These are phyloP conservation scores for Podocnemis expansa DNA, from an alignment of 2,113 vertebrate species.

Conservation along the genomic window DNA sequence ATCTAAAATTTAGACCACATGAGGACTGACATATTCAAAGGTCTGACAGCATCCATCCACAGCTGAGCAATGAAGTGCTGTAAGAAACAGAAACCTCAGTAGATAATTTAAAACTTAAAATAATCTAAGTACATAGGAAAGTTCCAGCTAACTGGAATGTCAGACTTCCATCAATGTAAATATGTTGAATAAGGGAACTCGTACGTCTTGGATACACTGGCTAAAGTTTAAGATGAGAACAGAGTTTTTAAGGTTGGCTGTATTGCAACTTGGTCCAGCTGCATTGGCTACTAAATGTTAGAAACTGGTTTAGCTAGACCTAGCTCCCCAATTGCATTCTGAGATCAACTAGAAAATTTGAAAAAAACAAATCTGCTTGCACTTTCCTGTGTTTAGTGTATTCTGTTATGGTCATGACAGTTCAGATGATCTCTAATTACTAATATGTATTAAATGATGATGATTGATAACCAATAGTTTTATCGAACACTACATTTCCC, in stretches of 20 bases:
- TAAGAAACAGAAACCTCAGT: neutral
- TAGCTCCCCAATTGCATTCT: neutral
- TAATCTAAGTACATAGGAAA: neutral
- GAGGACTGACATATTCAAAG: neutral
- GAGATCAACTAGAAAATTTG: neutral
- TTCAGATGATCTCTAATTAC: neutral
- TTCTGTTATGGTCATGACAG: neutral
- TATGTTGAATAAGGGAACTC: neutral
- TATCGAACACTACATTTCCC: neutral
- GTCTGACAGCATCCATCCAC: neutral
- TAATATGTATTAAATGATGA: neutral
- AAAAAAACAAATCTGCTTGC: neutral
- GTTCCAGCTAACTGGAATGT: neutral
- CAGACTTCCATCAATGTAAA: neutral
- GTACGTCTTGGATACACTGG: neutral
- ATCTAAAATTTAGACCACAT: neutral
- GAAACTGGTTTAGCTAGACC: neutral
- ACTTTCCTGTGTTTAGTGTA: neutral
- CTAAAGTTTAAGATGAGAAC: neutral
- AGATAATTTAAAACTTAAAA: neutral
- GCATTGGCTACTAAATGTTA: neutral
- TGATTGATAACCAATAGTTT: neutral
- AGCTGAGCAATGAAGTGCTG: neutral
- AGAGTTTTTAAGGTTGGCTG: neutral
- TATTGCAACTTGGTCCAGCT: neutral